These are phyloP conservation scores for Amblyopsis hoosieri DNA, from an alignment of 2,797 vertebrate species.

Conservation along the genomic window DNA sequence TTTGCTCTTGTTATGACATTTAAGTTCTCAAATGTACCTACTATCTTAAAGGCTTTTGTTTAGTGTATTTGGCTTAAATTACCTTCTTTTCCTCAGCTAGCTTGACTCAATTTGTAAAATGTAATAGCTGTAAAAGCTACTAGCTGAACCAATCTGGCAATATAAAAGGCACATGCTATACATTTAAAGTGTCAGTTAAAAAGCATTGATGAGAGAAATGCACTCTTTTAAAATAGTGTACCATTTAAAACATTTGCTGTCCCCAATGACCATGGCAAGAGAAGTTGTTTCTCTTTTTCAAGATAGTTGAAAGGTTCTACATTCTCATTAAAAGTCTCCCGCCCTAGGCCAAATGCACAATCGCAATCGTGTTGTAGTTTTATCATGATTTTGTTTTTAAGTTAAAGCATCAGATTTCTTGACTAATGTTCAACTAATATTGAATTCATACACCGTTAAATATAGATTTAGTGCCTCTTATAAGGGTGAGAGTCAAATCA, in stretches of 20 bases:
- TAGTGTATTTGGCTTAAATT: slow-evolving; percentile 32
- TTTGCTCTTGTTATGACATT: slow-evolving; percentile 45
- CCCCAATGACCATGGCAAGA: slow-evolving; percentile 30
- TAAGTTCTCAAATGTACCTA: slow-evolving; percentile 31
- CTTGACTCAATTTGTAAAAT: neutral
- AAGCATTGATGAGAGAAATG: slow-evolving; percentile 31
- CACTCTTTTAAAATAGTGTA: slow-evolving; percentile 32
- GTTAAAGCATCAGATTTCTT: no score
- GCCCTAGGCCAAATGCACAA: slow-evolving; percentile 38
- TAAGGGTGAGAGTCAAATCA: slow-evolving; percentile 22
- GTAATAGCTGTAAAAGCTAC: slow-evolving; percentile 23
- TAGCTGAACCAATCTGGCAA: slow-evolving; percentile 5
- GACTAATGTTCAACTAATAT: slow-evolving; percentile 1
- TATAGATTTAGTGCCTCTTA: slow-evolving; percentile 33
- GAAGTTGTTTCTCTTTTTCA: slow-evolving; percentile 29
- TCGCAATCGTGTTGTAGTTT: slow-evolving; percentile 36
- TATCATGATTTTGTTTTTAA: neutral
- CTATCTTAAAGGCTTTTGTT: slow-evolving; percentile 29
- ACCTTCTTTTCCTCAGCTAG: slow-evolving; percentile 5
- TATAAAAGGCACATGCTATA: neutral
- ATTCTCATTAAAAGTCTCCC: slow-evolving; percentile 59
- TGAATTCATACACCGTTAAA: slow-evolving; percentile 24
- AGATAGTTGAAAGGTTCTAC: slow-evolving; percentile 42
- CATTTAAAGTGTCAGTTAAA: slow-evolving; percentile 32
- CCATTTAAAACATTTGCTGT: slow-evolving; percentile 54